Evolutionary conservation across 2,797 vertebrate species (phyloP), one percentile per base, ranked within the genome.

Genomic region (Paramormyrops hopkinsi): DNA sequence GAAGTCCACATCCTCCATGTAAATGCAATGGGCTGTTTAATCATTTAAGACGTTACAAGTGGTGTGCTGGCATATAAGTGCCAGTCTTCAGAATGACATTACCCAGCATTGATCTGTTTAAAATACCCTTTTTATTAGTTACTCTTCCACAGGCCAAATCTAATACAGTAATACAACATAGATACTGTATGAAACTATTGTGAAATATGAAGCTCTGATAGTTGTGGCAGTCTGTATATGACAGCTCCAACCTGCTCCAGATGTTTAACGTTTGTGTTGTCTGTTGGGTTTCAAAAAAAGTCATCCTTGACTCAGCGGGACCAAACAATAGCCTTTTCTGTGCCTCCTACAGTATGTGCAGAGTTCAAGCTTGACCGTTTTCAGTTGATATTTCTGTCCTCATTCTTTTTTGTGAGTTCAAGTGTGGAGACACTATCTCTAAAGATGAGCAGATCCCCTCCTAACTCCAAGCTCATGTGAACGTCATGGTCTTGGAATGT

Each of bases 1-100:
- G 46, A 8, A 82, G 76, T 48, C 46, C 48, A 85, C 44, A 85
- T 85, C 83, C 22, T 85, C 83, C 83, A 85, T 86, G 84, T 86
- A 54, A 86, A 33, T 54, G 50, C 9, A 54, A 53, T 41, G 51
- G 48, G 2, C 85, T 29, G 51, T 17, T 86, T 33, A 69, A 69
- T 51, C 46, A 25, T 86, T 29, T 54, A 51, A 51, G 84, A 86
- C 25, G 14, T 86, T 25, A 29, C 50, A 50, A 51, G 76, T 29
- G 84, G 50, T 86, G 46, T 6, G 7, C 84, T 29, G 12, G 50
- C 50, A 51, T 85, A 51, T 22, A 50, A 25, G 46, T 53, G 48
- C 22, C 7, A 50, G 48, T 51, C 46, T 51, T 41, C 33, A 82
- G 76, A 82, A 82, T 44, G 76, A 41, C 76, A 44, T 37, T 44